Conservation (phyloP, 2,888 invertebrate species). For the Scaptomyza reducta region DNA sequence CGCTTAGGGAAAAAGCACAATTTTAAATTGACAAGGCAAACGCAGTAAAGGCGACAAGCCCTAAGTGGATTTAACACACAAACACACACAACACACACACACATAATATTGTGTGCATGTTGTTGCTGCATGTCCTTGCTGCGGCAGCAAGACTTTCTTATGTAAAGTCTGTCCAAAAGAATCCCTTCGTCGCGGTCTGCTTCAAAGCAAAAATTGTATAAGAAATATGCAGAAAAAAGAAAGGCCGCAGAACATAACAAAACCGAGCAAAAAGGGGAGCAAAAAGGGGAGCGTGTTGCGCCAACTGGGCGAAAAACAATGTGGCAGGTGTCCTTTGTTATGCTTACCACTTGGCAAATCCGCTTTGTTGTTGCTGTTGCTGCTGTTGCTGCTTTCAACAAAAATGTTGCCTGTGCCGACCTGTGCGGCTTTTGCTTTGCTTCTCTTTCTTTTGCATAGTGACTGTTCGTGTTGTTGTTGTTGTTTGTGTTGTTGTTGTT, state of each 20-base stretch:
- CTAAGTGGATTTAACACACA: conserved; percentile 46
- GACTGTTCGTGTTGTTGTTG: conserved; percentile 51
- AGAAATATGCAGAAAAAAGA: conserved; percentile 74
- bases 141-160: conserved; percentile 41
- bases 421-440: conserved; percentile 48
- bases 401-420: conserved; percentile 57
- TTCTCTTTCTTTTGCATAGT: conserved; percentile 22
- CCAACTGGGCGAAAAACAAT: conserved; percentile 48
- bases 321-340: conserved; percentile 80
- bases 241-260: conserved; percentile 38
- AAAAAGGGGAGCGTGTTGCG: conserved; percentile 19
- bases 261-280: not conserved
- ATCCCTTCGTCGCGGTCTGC: conserved; percentile 27
- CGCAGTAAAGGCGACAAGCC: conserved; percentile 29
- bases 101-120: not conserved
- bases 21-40: conserved; percentile 50
- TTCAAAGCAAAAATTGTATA: conserved; percentile 74
- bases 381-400: conserved; percentile 37
- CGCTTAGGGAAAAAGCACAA: conserved; percentile 33
- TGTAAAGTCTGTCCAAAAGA: conserved; percentile 37
- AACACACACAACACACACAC: conserved; percentile 3
- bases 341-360: conserved; percentile 79
- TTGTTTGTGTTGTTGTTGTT: conserved; percentile 38
- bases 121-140: not conserved
- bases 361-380: conserved; percentile 58